These are phyloP conservation scores for Drosophila chauvacae DNA, from an alignment of 1,140 invertebrate genomes.

Conservation along the genomic window DNA sequence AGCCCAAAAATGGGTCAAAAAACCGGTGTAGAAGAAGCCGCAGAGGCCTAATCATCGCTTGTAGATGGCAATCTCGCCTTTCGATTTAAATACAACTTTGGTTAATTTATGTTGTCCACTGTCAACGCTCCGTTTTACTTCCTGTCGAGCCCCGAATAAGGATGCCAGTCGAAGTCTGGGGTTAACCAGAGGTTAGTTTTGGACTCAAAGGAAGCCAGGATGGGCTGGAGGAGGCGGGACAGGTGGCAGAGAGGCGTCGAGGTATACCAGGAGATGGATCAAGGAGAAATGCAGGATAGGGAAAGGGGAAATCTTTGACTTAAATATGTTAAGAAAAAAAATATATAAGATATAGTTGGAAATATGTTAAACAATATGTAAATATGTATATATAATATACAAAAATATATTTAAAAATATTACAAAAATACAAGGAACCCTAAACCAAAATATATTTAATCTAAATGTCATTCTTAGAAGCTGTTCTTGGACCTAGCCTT, in stretches of 20 bases:
- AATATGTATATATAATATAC: neutral
- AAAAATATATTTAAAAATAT: neutral
- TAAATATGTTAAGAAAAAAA: neutral
- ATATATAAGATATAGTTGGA: neutral
- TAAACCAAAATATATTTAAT: neutral
- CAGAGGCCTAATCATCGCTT: slow-evolving; percentile 50
- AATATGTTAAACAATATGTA: neutral
- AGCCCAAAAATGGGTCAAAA: slow-evolving; percentile 74
- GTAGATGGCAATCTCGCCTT: slow-evolving; percentile 79
- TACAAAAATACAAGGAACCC: neutral
- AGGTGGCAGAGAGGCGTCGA: slow-evolving; percentile 9
- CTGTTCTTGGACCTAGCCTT: neutral
- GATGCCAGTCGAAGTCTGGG: slow-evolving; percentile 3
- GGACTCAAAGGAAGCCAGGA: neutral
- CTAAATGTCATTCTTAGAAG: neutral
- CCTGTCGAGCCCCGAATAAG: slow-evolving; percentile 54
- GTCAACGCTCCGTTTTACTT: slow-evolving; percentile 70
- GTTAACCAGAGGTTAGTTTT: slow-evolving; percentile 30
- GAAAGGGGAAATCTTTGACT: neutral
- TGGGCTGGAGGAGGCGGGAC: neutral
- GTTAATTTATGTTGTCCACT: slow-evolving; percentile 80
- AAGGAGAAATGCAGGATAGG: neutral
- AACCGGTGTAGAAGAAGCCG: slow-evolving; percentile 14
- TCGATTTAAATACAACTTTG: slow-evolving; percentile 82
- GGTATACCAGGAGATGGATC: neutral